A percentile compares a stretch with the other conserved stretches of the same genome.
Conservation (phyloP, 2,888 invertebrate species). For the Synanthedon tipuliformis region DNA sequence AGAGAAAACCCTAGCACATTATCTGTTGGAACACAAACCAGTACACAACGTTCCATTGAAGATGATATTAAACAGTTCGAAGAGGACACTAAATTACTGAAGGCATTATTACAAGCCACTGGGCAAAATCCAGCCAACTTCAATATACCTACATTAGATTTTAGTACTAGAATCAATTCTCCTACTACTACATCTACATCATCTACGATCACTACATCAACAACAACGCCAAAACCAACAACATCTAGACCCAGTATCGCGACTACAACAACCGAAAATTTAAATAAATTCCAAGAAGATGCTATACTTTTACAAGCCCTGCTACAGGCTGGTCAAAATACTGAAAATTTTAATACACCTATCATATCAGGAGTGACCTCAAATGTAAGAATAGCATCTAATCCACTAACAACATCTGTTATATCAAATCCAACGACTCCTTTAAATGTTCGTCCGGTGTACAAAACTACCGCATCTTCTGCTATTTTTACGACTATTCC, state of each 20-base stretch:
- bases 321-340: slow-evolving; percentile 48
- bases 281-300: slow-evolving; percentile 54
- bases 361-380: slow-evolving; percentile 52
- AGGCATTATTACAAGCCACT: slow-evolving; percentile 54
- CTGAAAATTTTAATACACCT: slow-evolving; percentile 31
- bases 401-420: slow-evolving; percentile 45
- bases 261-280: slow-evolving; percentile 38
- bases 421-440: slow-evolving; percentile 50
- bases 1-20: slow-evolving; percentile 25
- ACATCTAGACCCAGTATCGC: slow-evolving; percentile 17
- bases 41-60: slow-evolving; percentile 47
- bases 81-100: slow-evolving; percentile 55
- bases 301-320: slow-evolving; percentile 53
- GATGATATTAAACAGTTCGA: slow-evolving; percentile 59
- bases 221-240: slow-evolving; percentile 18
- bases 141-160: slow-evolving; percentile 44
- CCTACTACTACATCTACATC: slow-evolving; percentile 18
- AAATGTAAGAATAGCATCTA: slow-evolving; percentile 53
- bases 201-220: slow-evolving; percentile 19
- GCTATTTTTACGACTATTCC: slow-evolving; percentile 31
- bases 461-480: slow-evolving; percentile 26
- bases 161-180: slow-evolving; percentile 20
- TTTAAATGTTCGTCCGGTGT: slow-evolving; percentile 43
- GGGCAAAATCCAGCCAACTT: slow-evolving; percentile 50
- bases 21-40: slow-evolving; percentile 23